Conservation (phyloP, 92 coral and sea anemone species). For the Heteractis magnifica region DNA sequence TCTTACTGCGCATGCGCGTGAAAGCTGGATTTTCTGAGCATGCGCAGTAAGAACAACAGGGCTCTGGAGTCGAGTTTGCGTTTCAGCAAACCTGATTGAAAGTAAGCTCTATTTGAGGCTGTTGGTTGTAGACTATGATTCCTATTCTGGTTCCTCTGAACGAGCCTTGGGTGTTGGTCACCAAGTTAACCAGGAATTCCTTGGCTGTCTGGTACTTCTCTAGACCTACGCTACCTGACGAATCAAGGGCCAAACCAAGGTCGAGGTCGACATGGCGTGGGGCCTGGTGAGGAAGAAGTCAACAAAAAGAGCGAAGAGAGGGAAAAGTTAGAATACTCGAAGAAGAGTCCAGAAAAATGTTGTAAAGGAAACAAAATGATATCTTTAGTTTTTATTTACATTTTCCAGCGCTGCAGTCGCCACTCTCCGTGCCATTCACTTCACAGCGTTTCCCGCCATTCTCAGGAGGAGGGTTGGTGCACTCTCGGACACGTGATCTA, state of each 20-base stretch:
- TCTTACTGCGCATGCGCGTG: too few species aligned
- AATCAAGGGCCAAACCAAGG: conserved; percentile 32
- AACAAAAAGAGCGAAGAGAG: too few species aligned
- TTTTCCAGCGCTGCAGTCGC: conserved; percentile 25
- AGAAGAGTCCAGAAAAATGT: not conserved
- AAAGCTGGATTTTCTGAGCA: not conserved
- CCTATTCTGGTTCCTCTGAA: conserved; percentile 25
- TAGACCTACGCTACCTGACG: conserved; percentile 28
- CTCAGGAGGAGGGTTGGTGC: conserved; percentile 34
- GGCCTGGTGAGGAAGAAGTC: not conserved
- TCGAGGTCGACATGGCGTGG: conserved; percentile 40
- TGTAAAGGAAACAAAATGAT: too few species aligned
- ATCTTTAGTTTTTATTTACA: conserved; percentile 14
- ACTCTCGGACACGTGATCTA: conserved; percentile 31
- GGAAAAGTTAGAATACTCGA: not conserved
- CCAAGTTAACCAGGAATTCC: conserved; percentile 33
- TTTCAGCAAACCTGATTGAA: conserved; percentile 20
- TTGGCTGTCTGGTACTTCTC: conserved; percentile 27
- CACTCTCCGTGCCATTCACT: conserved; percentile 7
- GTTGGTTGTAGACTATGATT: conserved; percentile 31
- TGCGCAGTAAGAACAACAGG: too few species aligned
- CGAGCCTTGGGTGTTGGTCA: conserved; percentile 31
- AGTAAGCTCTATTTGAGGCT: conserved; percentile 10
- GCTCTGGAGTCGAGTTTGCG: not conserved
- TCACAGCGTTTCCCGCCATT: conserved; percentile 34